Evolutionary conservation across 2,113 vertebrate genomes (phyloP).

Genomic region (Chaenocephalus aceratus): DNA sequence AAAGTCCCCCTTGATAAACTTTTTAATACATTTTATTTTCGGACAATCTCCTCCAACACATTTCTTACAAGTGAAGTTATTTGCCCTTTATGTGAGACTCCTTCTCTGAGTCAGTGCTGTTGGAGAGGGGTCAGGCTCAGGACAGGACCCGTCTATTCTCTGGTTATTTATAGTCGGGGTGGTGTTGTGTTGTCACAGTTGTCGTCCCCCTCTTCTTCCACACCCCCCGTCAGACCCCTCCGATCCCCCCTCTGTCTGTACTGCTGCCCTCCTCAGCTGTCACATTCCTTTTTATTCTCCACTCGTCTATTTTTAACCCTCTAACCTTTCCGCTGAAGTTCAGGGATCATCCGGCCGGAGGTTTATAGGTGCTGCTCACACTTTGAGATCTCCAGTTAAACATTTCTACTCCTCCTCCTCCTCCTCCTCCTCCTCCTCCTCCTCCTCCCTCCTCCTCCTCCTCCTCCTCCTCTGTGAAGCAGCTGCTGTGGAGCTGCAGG

Average conservation of each 20-base stretch:
- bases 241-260: not conserved
- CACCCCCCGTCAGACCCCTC: slow-evolving; percentile 4
- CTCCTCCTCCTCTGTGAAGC: slow-evolving; percentile 13
- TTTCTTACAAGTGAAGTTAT: not conserved
- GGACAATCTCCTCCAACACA: not conserved
- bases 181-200: slow-evolving; percentile 23
- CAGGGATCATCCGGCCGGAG: slow-evolving; percentile 10
- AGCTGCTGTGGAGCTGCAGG: slow-evolving; percentile 26
- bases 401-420: not conserved
- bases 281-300: slow-evolving; percentile 64
- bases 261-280: slow-evolving; percentile 63
- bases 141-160: slow-evolving; percentile 37
- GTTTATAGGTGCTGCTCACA: not conserved
- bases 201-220: slow-evolving; percentile 13
- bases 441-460: not conserved
- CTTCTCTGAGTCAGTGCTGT: not conserved
- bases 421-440: no score
- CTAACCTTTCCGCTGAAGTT: slow-evolving; percentile 46
- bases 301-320: slow-evolving; percentile 66
- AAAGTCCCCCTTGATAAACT: not conserved
- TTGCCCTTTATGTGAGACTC: not conserved
- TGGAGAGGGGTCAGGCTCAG: not conserved
- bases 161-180: slow-evolving; percentile 56
- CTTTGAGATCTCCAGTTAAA: not conserved
- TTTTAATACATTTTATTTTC: not conserved